Evolutionary conservation across 2,113 vertebrate genomes (phyloP), one percentile per base, ranked within the genome.

Genomic region (Ciconia stormi): DNA sequence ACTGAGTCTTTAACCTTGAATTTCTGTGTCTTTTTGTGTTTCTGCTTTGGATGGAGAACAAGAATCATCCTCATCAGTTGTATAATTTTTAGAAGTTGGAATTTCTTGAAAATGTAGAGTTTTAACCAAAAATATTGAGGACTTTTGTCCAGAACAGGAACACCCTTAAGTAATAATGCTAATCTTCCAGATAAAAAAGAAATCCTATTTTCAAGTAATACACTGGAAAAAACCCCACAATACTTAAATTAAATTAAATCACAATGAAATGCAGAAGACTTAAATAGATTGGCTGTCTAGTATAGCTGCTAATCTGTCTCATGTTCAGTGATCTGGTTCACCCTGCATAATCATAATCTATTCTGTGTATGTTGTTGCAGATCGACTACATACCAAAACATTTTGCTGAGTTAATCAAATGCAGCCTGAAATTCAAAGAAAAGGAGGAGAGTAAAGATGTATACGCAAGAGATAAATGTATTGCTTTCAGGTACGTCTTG

Each of bases 211-310:
- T 87, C 56, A 77, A 76, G 40, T 58, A 69, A 79, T 50, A 62
- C 17, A 40, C 46, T 93, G 78, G 38, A 34, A 84, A 91, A 84
- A 82, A 4, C 0, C 7, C 21, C 16, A 38, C 22, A 18, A 13
- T 69, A 42, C 82, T 93, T 93, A 87, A 95, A 85, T 97, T 72
- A 63, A 91, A 79, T 95, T 92, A 95, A 85, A 88, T 87, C 62
- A 80, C 82, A 90, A 16, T 93, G 66, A 94, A 95, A 94, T 47
- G 49, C 42, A 88, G 81, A 91, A 77, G 70, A 73, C 46, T 82
- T 84, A 36, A 91, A 66, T 65, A 79, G 70, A 73, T 95, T 50
- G n/a, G 26, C 79, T 91, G 74, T 77, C 42, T 89, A 42, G 34
- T 67, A 13, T 32, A 94, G 90, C 82, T 93, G 67, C 88, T 95